A percentile compares a stretch with the other conserved stretches of the same genome.
These are phyloP conservation scores for Globicephala melas DNA, from an alignment of 2,113 vertebrate species.

Conservation along the genomic window DNA sequence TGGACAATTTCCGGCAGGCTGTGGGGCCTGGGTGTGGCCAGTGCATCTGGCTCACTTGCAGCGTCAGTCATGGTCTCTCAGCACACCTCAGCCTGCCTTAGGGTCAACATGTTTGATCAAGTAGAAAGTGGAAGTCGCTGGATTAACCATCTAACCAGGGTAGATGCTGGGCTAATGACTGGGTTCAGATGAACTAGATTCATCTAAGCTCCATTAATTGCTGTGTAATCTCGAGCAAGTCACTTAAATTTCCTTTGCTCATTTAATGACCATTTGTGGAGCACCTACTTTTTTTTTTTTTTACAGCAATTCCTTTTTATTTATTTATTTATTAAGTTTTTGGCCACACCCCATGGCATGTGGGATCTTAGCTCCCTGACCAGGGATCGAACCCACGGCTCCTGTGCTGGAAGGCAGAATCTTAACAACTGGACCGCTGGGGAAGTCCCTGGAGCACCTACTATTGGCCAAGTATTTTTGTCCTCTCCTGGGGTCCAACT, in stretches of 20 bases:
- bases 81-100: background rate
- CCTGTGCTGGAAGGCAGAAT: no score
- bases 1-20: background rate
- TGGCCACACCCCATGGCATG: no score
- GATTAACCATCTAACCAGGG: background rate
- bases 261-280: background rate
- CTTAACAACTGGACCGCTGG: no score
- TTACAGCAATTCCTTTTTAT: no score
- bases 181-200: background rate
- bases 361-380: no score
- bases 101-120: background rate
- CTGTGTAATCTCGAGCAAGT: background rate
- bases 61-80: background rate
- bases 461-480: background rate
- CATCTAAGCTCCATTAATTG: background rate
- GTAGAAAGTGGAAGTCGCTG: background rate
- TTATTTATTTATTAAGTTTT: no score
- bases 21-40: background rate
- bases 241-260: background rate
- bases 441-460: background rate
- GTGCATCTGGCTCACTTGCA: background rate
- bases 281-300: background rate
- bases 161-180: background rate
- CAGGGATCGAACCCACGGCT: no score
- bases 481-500: background rate